Percentiles rank a stretch among this genome's conserved stretches.
Evolutionary conservation across 2,113 vertebrate genomes (phyloP).

Genomic region (Sphaerodactylus townsendi): DNA sequence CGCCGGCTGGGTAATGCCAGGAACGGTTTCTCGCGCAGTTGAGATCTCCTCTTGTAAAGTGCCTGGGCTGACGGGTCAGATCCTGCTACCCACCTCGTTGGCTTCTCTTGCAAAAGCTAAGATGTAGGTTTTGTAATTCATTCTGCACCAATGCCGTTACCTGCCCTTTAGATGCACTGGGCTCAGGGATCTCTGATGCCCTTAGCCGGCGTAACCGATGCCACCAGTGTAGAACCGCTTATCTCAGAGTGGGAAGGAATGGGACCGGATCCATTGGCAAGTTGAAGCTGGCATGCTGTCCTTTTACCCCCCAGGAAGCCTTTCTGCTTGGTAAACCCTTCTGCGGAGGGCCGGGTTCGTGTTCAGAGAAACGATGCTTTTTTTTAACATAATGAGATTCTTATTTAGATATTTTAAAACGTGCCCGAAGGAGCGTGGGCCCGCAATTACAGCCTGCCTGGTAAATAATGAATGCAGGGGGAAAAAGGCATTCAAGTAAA

Average conservation of each 20-base stretch:
- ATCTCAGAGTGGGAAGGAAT: accelerated
- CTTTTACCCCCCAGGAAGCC: no score
- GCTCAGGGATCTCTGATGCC: not conserved
- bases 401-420: no score
- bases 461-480: no score
- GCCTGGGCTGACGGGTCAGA: not conserved
- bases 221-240: not conserved
- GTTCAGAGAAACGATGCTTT: no score
- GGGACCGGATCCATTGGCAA: not conserved
- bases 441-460: no score
- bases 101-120: conserved; percentile 1
- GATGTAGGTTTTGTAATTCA: not conserved
- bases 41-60: conserved; percentile 3
- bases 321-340: no score
- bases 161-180: not conserved
- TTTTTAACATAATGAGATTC: no score
- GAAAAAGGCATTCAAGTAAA: no score
- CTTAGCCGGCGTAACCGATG: not conserved
- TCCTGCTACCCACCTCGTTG: not conserved
- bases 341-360: no score
- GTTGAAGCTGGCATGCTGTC: no score
- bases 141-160: not conserved
- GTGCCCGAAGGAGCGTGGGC: no score
- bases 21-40: not conserved
- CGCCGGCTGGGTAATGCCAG: conserved; percentile 13